phyloP scores from a whole-genome alignment of 2,888 invertebrate species.

The Hedychridium roseum region DNA sequence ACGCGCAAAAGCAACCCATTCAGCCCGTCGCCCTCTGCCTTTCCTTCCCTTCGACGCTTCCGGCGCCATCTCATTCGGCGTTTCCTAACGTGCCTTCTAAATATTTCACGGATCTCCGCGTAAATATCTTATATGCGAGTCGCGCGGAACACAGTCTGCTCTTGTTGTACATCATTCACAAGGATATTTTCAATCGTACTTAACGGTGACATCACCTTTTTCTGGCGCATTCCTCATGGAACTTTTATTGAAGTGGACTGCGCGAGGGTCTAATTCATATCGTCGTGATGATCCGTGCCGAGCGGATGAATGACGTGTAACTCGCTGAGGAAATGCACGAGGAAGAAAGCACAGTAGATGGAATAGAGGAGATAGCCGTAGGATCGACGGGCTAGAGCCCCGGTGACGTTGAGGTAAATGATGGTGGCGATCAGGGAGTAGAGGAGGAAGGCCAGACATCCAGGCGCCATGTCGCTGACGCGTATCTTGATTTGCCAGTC shows the following conservation, averaged over 20 bases:
- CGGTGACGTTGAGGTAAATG: slow-evolving; percentile 63
- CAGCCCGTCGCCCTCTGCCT: background rate
- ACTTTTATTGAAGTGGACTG: too few relatives aligned
- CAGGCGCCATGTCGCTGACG: slow-evolving; percentile 62
- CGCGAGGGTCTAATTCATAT: too few relatives aligned
- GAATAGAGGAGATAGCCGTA: slow-evolving; percentile 65
- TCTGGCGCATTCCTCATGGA: too few relatives aligned
- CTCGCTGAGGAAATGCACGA: slow-evolving; percentile 66
- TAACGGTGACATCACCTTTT: too few relatives aligned
- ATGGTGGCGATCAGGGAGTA: slow-evolving; percentile 62
- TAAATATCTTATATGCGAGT: too few relatives aligned
- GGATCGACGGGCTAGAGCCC: slow-evolving; percentile 63
- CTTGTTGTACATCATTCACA: too few relatives aligned
- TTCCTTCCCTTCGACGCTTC: slow-evolving; percentile 1
- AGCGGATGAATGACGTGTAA: slow-evolving; percentile 59
- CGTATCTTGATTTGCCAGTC: slow-evolving; percentile 49
- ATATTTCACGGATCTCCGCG: background rate
- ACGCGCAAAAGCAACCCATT: background rate
- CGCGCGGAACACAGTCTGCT: too few relatives aligned
- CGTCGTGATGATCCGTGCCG: slow-evolving; percentile 58
- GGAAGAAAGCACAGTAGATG: slow-evolving; percentile 65
- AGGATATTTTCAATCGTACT: too few relatives aligned
- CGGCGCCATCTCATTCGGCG: too few relatives aligned
- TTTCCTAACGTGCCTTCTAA: slow-evolving; percentile 2
- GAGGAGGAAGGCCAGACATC: slow-evolving; percentile 63